These are phyloP conservation scores for Hyperoplus immaculatus DNA, from an alignment of 2,797 vertebrate species.

Conservation along the genomic window DNA sequence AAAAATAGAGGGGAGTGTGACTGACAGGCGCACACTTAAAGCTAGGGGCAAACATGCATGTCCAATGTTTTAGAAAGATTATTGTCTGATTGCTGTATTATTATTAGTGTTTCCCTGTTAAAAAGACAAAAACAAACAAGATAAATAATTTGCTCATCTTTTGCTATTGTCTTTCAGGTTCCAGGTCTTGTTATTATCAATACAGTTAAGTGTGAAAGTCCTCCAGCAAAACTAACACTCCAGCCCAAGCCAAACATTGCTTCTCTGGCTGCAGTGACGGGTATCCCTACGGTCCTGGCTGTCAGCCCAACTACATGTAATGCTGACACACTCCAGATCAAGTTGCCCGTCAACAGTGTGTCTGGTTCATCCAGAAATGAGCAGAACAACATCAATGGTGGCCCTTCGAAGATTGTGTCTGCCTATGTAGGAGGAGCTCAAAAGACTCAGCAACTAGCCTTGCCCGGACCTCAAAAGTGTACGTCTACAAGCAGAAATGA, in stretches of 20 bases:
- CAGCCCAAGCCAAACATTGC: slow-evolving; percentile 27
- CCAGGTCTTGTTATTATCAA: slow-evolving; percentile 33
- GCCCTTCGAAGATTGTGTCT: background rate
- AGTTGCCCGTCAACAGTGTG: slow-evolving; percentile 46
- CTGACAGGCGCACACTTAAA: slow-evolving; percentile 8
- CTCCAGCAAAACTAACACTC: slow-evolving; percentile 35
- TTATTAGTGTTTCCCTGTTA: background rate
- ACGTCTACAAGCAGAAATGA: slow-evolving; percentile 21
- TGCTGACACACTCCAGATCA: slow-evolving; percentile 57
- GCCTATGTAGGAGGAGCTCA: slow-evolving; percentile 8
- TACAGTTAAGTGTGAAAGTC: slow-evolving; percentile 24
- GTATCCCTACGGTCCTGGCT: slow-evolving; percentile 57
- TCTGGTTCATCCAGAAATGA: slow-evolving; percentile 31
- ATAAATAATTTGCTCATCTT: background rate
- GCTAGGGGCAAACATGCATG: background rate
- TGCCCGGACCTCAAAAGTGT: slow-evolving; percentile 41
- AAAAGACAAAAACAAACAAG: too few relatives aligned
- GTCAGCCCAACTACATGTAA: slow-evolving; percentile 54
- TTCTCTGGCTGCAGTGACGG: slow-evolving; percentile 24
- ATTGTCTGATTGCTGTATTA: background rate
- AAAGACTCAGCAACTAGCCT: slow-evolving; percentile 37
- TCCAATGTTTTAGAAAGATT: slow-evolving; percentile 4
- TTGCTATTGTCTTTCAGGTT: slow-evolving; percentile 59
- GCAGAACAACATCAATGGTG: background rate
- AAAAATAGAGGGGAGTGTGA: slow-evolving; percentile 40